Base-by-base conservation (phyloP, 2,797 vertebrate genomes). In the Heteromormyrus szaboi region DNA sequence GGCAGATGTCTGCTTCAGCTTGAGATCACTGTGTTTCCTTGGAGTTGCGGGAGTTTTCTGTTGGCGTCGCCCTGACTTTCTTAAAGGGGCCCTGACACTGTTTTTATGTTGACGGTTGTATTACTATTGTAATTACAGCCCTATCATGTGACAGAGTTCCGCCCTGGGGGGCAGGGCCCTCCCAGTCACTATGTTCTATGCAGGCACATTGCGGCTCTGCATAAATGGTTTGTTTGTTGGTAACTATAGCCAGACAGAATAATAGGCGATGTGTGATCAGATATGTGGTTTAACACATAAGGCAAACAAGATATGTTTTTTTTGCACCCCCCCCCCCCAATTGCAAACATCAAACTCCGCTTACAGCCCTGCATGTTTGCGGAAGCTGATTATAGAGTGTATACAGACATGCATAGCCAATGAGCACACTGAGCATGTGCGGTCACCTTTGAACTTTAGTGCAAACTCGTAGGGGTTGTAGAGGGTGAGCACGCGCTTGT, bases 391-490 rank as follows among this genome's bases (percentile, higher is more conserved):
- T 2, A 17, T 37, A 37, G 29, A 22, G 41, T 25, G 22, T 83
- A 48, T 12, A 83, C 22, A 29, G 46, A 22, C 7, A 22, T 84
- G n/a, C 41, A 50, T 4, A 11, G 41, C 12, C 79, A 22, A 8
- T 44, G 79, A 22, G 41, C 8, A 6, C 14, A 46, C 44, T 7
- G n/a, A 85, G 53, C 51, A 44, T 6, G 11, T 46, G 54, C 2
- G 96, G 97, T 96, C 94, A 99, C 99, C 98, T 99, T 99, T 99
- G 94, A 99, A 99, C 95, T 99, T 99, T 95, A 99, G 98, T 91
- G 98, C 98, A 93, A 99, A 99, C 94, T 99, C 98, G 96, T 99
- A 99, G 88, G 99, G 99, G 93, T 99, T 99, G 96, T 99, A 99
- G 91, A 99, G 97, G 89, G 99, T 99, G 97, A 99, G 97, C 97